These are phyloP conservation scores for Coturnix japonica DNA, from an alignment of 2,113 vertebrate genomes.

Conservation along the genomic window DNA sequence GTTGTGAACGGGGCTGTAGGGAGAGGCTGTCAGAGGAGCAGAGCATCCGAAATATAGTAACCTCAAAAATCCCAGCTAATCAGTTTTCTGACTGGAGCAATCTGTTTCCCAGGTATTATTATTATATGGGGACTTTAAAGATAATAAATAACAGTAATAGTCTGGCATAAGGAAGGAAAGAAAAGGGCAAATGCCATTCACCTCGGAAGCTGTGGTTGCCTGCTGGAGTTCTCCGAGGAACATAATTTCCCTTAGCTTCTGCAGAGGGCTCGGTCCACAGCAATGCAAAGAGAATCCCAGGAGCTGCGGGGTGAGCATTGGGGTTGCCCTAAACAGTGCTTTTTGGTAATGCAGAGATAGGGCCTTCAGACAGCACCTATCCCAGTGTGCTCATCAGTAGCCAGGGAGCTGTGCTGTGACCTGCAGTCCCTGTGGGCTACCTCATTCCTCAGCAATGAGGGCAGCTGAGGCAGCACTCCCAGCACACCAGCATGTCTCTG, in stretches of 20 bases:
- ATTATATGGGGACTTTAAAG: slow-evolving; percentile 64
- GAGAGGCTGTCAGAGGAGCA: slow-evolving; percentile 69
- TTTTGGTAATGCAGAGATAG: neutral
- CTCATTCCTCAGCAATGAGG: neutral
- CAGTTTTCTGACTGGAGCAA: slow-evolving; percentile 68
- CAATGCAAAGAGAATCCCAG: neutral
- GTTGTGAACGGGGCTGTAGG: slow-evolving; percentile 65
- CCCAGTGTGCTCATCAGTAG: neutral
- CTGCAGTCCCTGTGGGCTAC: neutral
- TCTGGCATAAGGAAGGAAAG: slow-evolving; percentile 36
- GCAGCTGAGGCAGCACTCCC: neutral
- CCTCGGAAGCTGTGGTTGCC: slow-evolving; percentile 31
- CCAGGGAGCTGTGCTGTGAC: neutral
- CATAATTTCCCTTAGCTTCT: slow-evolving; percentile 14
- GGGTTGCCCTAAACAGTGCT: neutral
- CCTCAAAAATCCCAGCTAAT: slow-evolving; percentile 73
- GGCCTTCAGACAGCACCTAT: neutral
- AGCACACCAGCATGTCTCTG: neutral
- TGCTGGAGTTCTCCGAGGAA: neutral
- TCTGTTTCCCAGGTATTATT: slow-evolving; percentile 64
- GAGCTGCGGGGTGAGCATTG: neutral
- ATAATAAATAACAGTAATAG: slow-evolving; percentile 70
- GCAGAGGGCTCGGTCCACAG: neutral
- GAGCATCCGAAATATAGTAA: slow-evolving; percentile 74
- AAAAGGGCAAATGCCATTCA: slow-evolving; percentile 65